A percentile compares a stretch with the other conserved stretches of the same genome.
phyloP scores from a whole-genome alignment of 2,888 invertebrate genomes.

The Desoria tigrina region DNA sequence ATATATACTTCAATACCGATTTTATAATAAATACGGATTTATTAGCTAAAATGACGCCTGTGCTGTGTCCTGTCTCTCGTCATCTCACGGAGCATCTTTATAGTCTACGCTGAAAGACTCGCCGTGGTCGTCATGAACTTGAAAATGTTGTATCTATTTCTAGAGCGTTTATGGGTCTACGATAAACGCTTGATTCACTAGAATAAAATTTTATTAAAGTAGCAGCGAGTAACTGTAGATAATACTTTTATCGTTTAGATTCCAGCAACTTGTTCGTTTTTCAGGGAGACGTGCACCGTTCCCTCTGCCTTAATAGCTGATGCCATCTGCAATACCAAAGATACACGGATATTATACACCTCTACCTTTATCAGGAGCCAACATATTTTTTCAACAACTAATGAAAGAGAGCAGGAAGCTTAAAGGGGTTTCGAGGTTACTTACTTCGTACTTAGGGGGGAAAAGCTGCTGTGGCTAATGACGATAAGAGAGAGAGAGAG shows the following conservation, averaged over 20 bases:
- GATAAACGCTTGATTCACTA: neutral
- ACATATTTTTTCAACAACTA: too few species aligned
- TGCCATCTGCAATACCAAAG: slow-evolving; percentile 42
- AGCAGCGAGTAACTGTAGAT: neutral
- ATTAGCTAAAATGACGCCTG: too few species aligned
- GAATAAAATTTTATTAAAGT: neutral
- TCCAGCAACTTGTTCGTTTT: slow-evolving; percentile 50
- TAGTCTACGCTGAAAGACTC: too few species aligned
- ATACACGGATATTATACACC: neutral
- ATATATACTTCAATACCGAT: too few species aligned
- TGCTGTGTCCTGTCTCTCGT: too few species aligned
- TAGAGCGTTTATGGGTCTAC: neutral
- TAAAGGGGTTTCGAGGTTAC: neutral
- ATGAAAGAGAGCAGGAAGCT: too few species aligned
- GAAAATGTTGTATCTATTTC: neutral
- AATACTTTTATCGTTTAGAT: slow-evolving; percentile 30
- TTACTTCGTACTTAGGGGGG: neutral
- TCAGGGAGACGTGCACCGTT: slow-evolving; percentile 45
- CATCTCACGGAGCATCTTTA: too few species aligned
- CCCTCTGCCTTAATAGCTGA: slow-evolving; percentile 48
- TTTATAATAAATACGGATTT: too few species aligned
- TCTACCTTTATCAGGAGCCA: neutral
- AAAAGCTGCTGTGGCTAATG: slow-evolving; percentile 1
- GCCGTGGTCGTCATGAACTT: too few species aligned
- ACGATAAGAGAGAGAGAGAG: neutral